Evolutionary conservation across 2,888 invertebrate species (phyloP).

Genomic region (Cataglyphis albicans): DNA sequence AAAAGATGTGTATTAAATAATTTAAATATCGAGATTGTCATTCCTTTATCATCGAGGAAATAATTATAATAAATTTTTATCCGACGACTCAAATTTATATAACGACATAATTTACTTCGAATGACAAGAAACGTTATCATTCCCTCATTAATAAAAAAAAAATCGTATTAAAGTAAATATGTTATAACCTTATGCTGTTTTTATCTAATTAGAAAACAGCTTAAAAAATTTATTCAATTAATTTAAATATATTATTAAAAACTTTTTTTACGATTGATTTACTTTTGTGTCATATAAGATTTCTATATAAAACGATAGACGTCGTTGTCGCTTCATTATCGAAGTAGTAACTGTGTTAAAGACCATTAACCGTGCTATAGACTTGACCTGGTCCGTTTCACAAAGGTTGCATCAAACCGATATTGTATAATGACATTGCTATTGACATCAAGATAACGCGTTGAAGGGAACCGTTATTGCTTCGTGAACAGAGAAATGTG

Average conservation of each 20-base stretch:
- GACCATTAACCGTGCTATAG: background rate
- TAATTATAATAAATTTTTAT: background rate
- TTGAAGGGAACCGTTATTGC: background rate
- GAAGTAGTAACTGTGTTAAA: background rate
- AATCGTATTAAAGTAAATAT: too few species aligned
- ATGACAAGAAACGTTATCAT: background rate
- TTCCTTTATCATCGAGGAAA: background rate
- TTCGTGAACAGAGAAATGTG: background rate
- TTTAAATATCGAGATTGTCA: background rate
- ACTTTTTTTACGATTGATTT: background rate
- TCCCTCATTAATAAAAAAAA: background rate
- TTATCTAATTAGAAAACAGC: background rate
- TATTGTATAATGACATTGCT: constrained; percentile 12
- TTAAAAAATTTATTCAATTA: background rate
- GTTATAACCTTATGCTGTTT: background rate
- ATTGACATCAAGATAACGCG: background rate
- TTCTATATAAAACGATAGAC: background rate
- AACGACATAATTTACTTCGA: background rate
- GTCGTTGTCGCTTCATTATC: background rate
- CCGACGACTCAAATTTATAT: background rate
- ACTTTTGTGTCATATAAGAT: background rate
- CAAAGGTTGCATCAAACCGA: background rate
- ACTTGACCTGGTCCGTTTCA: background rate
- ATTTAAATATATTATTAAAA: background rate
- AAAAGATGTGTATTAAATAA: background rate